phyloP scores from a whole-genome alignment of 2,797 vertebrate genomes.

The Menidia menidia region DNA sequence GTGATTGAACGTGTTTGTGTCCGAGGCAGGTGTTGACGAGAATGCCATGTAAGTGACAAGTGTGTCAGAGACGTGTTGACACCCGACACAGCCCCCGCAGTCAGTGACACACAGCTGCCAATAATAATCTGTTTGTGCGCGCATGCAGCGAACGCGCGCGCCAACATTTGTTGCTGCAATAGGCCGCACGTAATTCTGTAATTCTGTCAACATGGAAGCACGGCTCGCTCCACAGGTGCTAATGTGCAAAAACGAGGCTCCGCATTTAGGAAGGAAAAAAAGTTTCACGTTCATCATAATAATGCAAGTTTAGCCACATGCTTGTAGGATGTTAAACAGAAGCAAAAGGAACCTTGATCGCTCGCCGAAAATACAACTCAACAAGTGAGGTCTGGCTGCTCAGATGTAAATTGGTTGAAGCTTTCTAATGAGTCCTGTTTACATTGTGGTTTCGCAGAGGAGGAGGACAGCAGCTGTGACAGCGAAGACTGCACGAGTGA shows the following conservation, averaged over 20 bases:
- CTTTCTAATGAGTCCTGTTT: constrained; percentile 55
- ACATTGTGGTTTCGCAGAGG: constrained; percentile 74
- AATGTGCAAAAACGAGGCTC: constrained; percentile 11
- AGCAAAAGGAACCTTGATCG: constrained; percentile 41
- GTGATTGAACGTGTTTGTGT: constrained; percentile 27
- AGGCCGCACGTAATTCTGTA: constrained; percentile 29
- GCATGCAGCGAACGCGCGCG: constrained; percentile 11
- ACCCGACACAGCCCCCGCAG: constrained; percentile 76
- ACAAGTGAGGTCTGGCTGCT: constrained; percentile 27
- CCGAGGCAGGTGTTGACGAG: constrained; percentile 76
- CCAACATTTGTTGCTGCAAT: constrained; percentile 41
- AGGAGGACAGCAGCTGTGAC: constrained; percentile 86
- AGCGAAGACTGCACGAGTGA: constrained; percentile 85
- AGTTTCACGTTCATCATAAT: neutral
- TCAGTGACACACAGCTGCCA: constrained; percentile 70
- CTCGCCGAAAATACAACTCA: constrained; percentile 40
- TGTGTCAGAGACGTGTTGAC: constrained; percentile 83
- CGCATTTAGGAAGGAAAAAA: neutral
- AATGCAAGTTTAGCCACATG: constrained; percentile 12
- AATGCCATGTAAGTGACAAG: constrained; percentile 83
- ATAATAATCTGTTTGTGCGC: constrained; percentile 48
- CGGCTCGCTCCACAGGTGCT: neutral
- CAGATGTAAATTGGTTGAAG: constrained; percentile 40
- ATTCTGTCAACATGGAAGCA: constrained; percentile 33
- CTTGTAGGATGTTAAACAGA: constrained; percentile 9